Conservation (phyloP, 1,140 invertebrate genomes). For the Brachionus calyciflorus region DNA sequence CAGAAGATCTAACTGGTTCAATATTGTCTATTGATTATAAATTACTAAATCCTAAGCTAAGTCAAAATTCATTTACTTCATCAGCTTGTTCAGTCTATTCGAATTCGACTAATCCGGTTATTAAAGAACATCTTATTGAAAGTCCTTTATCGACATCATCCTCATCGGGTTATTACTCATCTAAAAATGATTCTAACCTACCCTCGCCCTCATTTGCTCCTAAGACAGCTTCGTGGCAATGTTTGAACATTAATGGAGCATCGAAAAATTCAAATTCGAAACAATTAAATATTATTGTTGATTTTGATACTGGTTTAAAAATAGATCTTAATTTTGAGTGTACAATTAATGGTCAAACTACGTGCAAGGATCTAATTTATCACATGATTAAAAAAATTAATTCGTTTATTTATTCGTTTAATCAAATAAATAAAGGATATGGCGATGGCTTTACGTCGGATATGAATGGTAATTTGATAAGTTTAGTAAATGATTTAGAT, state of each 20-base stretch:
- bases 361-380: conserved; percentile 24
- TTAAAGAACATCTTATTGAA: not conserved
- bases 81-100: not conserved
- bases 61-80: conserved; percentile 11
- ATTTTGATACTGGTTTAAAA: conserved; percentile 42
- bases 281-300: conserved; percentile 24
- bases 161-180: conserved; percentile 35
- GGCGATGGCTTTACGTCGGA: not conserved
- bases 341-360: conserved; percentile 27
- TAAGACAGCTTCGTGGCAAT: conserved; percentile 1
- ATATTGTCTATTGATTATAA: conserved; percentile 21
- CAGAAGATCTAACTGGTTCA: not conserved
- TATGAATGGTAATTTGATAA: not conserved
- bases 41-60: conserved; percentile 18
- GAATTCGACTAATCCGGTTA: not conserved
- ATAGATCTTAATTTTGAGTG: conserved; percentile 43
- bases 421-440: not conserved
- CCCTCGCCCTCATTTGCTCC: not conserved
- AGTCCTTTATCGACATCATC: conserved; percentile 30
- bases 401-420: conserved; percentile 18
- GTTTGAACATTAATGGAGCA: not conserved
- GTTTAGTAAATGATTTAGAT: not conserved
- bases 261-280: not conserved
- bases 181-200: conserved; percentile 15
- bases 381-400: conserved; percentile 28